Evolutionary conservation across 2,113 vertebrate species (phyloP).

Genomic region (Rhinoderma darwinii): DNA sequence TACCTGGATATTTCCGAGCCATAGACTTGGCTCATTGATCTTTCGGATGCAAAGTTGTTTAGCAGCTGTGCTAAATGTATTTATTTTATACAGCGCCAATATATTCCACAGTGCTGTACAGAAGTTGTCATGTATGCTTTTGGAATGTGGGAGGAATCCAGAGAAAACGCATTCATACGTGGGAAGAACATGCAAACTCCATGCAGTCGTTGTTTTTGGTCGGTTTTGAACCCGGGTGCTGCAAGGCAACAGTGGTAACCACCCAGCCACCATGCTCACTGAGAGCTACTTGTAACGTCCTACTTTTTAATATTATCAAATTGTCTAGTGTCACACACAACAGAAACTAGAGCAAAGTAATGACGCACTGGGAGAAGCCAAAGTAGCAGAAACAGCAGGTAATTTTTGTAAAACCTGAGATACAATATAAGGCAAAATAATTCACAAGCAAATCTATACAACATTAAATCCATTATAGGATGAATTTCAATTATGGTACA

Average conservation of each 20-base stretch:
- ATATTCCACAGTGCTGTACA: no score
- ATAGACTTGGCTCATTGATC: neutral
- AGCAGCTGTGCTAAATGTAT: neutral
- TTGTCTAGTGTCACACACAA: conserved; percentile 23
- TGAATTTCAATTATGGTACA: neutral
- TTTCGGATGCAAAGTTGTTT: neutral
- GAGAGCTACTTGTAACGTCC: conserved; percentile 16
- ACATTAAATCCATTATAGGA: neutral
- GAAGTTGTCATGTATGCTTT: no score
- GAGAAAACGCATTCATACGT: no score
- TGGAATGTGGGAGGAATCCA: no score
- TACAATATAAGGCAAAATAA: neutral
- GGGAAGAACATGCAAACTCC: no score
- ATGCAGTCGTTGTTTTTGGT: no score
- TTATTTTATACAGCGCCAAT: no score
- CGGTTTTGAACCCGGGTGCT: no score
- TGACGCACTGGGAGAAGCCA: neutral
- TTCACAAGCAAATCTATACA: neutral
- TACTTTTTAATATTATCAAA: conserved; percentile 23
- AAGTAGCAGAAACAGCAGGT: neutral
- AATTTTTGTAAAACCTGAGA: neutral
- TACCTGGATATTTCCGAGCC: neutral
- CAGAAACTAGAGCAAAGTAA: conserved; percentile 35
- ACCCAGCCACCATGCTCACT: no score
- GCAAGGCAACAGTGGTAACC: no score